phyloP scores from a whole-genome alignment of 92 coral and sea anemone species.

The Actinernus sp. region DNA sequence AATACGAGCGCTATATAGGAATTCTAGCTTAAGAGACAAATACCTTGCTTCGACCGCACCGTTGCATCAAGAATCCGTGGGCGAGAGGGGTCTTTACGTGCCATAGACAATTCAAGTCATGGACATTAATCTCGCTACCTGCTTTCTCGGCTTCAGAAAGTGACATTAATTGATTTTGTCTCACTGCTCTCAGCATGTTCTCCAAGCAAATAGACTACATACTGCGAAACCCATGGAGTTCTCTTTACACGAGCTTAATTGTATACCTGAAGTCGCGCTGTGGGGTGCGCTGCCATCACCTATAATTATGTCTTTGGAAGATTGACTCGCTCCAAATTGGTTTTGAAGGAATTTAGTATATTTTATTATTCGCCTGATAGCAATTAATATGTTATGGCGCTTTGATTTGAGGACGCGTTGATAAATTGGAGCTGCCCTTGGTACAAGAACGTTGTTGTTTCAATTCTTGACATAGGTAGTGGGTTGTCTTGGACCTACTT shows the following conservation, averaged over 20 bases:
- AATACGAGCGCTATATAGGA: too few relatives aligned
- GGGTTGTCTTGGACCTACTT: too few relatives aligned
- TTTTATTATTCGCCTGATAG: not conserved
- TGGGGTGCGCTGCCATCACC: not conserved
- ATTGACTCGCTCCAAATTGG: conserved; percentile 6
- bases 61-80: too few relatives aligned
- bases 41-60: too few relatives aligned
- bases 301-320: not conserved
- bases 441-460: too few relatives aligned
- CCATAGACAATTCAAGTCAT: too few relatives aligned
- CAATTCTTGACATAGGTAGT: too few relatives aligned
- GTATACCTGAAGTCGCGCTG: conserved; percentile 2
- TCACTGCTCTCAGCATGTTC: conserved; percentile 22
- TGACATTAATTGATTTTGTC: conserved; percentile 32
- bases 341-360: not conserved
- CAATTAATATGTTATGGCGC: not conserved
- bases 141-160: not conserved
- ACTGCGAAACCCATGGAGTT: conserved; percentile 16
- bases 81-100: too few relatives aligned
- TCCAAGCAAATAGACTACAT: conserved; percentile 21
- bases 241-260: conserved; percentile 19
- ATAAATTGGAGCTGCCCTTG: too few relatives aligned
- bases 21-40: too few relatives aligned
- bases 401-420: too few relatives aligned
- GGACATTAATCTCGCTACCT: not conserved